Conservation (phyloP, 2,888 invertebrate species). For the Stenodera caucasica region DNA sequence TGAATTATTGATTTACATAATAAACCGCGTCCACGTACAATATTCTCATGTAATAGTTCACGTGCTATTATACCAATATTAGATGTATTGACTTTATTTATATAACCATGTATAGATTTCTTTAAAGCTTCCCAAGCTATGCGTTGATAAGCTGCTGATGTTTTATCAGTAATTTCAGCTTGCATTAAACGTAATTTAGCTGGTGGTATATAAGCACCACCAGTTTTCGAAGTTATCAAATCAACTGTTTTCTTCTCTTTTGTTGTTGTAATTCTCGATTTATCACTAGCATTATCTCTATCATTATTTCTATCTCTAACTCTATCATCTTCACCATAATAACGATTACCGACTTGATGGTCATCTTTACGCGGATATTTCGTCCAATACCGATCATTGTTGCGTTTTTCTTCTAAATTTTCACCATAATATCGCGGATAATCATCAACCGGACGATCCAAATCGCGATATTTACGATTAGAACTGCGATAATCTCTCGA, state of each 20-base stretch:
- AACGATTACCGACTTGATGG: slow-evolving; percentile 46
- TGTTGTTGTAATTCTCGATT: slow-evolving; percentile 47
- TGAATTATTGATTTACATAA: slow-evolving; percentile 92
- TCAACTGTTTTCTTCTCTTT: slow-evolving; percentile 62
- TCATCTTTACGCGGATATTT: slow-evolving; percentile 52
- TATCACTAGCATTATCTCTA: slow-evolving; percentile 35
- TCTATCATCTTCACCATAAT: slow-evolving; percentile 39
- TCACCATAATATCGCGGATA: slow-evolving; percentile 50
- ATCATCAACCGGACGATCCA: slow-evolving; percentile 27
- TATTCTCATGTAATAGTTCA: slow-evolving; percentile 91
- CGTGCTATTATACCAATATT: slow-evolving; percentile 91
- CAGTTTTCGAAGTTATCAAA: slow-evolving; percentile 79
- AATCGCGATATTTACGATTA: slow-evolving; percentile 22
- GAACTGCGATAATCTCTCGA: slow-evolving; percentile 2
- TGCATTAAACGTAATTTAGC: slow-evolving; percentile 95
- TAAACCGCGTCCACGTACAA: slow-evolving; percentile 92
- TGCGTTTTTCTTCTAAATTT: slow-evolving; percentile 42
- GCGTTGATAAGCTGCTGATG: slow-evolving; percentile 92
- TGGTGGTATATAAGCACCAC: slow-evolving; percentile 98
- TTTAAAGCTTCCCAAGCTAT: slow-evolving; percentile 99
- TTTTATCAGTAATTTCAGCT: slow-evolving; percentile 92
- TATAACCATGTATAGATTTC: slow-evolving; percentile 96
- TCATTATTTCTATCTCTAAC: slow-evolving; percentile 20
- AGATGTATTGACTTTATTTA: slow-evolving; percentile 96
- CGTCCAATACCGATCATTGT: slow-evolving; percentile 52